A percentile compares a stretch with the other conserved stretches of the same genome.
Conservation (phyloP, 2,113 vertebrate genomes). For the Neodontobutis hainanensis region DNA sequence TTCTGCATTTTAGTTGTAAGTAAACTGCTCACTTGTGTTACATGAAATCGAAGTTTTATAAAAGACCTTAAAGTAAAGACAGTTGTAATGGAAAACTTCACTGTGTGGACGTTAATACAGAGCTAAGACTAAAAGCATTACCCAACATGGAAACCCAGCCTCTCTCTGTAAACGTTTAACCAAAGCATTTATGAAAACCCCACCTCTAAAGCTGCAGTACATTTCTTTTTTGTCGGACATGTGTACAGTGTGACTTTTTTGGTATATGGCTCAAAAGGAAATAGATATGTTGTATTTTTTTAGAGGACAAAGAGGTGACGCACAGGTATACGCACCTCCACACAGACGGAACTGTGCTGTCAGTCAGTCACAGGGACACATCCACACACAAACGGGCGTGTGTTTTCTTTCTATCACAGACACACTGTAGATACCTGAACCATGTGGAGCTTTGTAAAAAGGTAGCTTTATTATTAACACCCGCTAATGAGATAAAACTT, state of each 20-base stretch:
- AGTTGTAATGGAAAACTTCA: slow-evolving; percentile 7
- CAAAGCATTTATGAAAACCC: too few species aligned
- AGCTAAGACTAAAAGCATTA: not conserved
- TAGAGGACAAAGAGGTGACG: slow-evolving; percentile 9
- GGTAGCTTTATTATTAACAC: not conserved
- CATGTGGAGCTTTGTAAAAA: not conserved
- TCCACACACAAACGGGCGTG: not conserved
- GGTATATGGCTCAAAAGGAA: not conserved
- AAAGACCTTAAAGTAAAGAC: slow-evolving; percentile 3
- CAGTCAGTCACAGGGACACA: not conserved
- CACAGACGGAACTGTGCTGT: slow-evolving; percentile 36
- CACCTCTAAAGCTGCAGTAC: not conserved
- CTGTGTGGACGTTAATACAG: slow-evolving; percentile 1
- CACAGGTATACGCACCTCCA: slow-evolving; percentile 34
- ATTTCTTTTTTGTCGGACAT: not conserved
- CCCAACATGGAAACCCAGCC: slow-evolving; percentile 40
- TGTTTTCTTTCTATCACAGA: not conserved
- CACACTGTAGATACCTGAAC: not conserved
- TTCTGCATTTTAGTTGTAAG: too few species aligned
- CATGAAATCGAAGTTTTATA: not conserved
- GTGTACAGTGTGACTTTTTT: not conserved
- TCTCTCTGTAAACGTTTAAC: not conserved
- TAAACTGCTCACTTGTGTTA: not conserved
- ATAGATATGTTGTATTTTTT: not conserved
- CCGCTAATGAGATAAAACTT: slow-evolving; percentile 22